Evolutionary conservation across 1,140 invertebrate species (phyloP), one percentile per base, ranked within the genome.

Genomic region (Gonatopus flavifemur): DNA sequence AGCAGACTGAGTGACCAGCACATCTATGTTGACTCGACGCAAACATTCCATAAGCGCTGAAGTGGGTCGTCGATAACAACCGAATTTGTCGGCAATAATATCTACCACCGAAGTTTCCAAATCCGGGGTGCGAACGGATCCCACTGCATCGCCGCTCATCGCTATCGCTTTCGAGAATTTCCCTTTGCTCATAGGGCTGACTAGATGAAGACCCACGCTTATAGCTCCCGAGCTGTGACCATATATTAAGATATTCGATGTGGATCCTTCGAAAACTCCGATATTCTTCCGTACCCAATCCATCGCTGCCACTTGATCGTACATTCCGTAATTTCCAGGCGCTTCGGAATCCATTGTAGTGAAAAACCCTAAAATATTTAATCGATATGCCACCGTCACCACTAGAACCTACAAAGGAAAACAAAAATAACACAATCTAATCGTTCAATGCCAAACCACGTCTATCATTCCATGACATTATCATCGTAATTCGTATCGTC

Each of bases 331-430:
- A 75, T 98, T 98, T 10, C 94, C 95, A 0, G 92, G 86, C 1
- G 90, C 86, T 66, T 92, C 88, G 4, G 85, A 83, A 58, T 90
- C 89, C 44, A 85, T 82, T 7, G 93, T 86, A 18, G 89, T 89
- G 59, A 97, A 87, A 75, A 96, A 98, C n/a, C 95, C 94, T 56
- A 98, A 87, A 41, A 91, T 88, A 64, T 88, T 90, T 16, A 92
- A 68, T 2, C 89, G 83, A 69, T 88, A 92, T 0, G 88, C 86
- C 9, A 89, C 82, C 1, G 88, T 89, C 1, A 91, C 85, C 15
- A 92, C 85, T 45, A 92, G 83, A 5, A 91, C 82, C 84, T 87
- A 77, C 36, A 74, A n/a, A n/a, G n/a, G n/a, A n/a, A n/a, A 13
- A 6, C 12, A 36, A 36, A 36, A 4, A 15, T 35, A 36, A 36